These are phyloP conservation scores for Chelon auratus DNA, from an alignment of 2,797 vertebrate species.

Conservation along the genomic window DNA sequence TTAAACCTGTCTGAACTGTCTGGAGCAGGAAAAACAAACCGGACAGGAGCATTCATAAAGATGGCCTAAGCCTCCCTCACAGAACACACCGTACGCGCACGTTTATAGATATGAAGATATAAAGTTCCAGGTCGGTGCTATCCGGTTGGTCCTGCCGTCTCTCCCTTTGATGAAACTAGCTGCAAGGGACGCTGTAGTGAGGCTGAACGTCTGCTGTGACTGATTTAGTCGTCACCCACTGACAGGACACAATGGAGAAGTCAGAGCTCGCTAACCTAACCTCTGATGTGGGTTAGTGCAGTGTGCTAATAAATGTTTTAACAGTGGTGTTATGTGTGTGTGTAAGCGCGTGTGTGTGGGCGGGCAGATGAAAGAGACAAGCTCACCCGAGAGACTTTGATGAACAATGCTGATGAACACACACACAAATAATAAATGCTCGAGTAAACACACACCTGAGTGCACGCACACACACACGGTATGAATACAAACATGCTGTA, in stretches of 20 bases:
- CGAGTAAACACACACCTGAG: slow-evolving; percentile 46
- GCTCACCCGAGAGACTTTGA: slow-evolving; percentile 70
- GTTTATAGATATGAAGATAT: slow-evolving; percentile 38
- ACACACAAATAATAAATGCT: slow-evolving; percentile 39
- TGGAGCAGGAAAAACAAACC: slow-evolving; percentile 56
- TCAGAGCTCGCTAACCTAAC: slow-evolving; percentile 59
- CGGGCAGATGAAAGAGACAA: slow-evolving; percentile 73
- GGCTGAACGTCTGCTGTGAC: slow-evolving; percentile 60
- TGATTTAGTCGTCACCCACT: slow-evolving; percentile 68
- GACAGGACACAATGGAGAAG: slow-evolving; percentile 65
- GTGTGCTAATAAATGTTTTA: slow-evolving; percentile 76
- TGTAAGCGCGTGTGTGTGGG: slow-evolving; percentile 44
- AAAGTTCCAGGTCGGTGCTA: slow-evolving; percentile 34
- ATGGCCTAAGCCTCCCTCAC: neutral
- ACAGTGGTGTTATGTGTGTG: slow-evolving; percentile 46
- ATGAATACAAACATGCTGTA: slow-evolving; percentile 29
- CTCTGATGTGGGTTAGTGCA: slow-evolving; percentile 61
- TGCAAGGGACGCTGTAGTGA: slow-evolving; percentile 63
- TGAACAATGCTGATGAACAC: slow-evolving; percentile 72
- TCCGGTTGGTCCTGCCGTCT: slow-evolving; percentile 28
- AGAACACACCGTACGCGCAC: slow-evolving; percentile 18
- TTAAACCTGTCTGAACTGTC: slow-evolving; percentile 79
- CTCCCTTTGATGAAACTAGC: slow-evolving; percentile 55
- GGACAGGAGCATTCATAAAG: slow-evolving; percentile 25
- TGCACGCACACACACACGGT: slow-evolving; percentile 24